Evolutionary conservation across 1,140 invertebrate genomes (phyloP).

Genomic region (Eufriesea mexicana): DNA sequence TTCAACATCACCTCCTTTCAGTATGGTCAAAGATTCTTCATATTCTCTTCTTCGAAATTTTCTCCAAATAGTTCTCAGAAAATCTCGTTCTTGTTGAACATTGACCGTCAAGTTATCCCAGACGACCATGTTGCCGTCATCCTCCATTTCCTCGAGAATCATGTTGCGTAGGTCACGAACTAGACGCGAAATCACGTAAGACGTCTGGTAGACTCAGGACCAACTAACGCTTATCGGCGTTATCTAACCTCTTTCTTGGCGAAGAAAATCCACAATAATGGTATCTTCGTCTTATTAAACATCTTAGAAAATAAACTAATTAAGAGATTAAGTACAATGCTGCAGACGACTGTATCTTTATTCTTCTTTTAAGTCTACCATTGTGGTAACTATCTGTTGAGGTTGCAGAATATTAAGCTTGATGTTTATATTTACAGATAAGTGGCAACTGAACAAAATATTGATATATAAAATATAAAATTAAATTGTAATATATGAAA

Average conservation of each 20-base stretch:
- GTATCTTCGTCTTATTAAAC: too few species aligned
- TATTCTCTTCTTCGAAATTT: background rate
- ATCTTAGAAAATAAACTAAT: background rate
- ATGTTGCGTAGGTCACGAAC: background rate
- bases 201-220: background rate
- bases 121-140: conserved; percentile 1
- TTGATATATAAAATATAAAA: too few species aligned
- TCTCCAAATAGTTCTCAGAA: background rate
- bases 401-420: too few species aligned
- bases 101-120: conserved; percentile 49
- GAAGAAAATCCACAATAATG: background rate
- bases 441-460: too few species aligned
- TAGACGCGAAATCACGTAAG: background rate
- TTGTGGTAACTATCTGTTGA: background rate
- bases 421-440: too few species aligned
- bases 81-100: background rate
- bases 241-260: conserved; percentile 40
- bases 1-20: conserved; percentile 37
- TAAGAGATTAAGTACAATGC: background rate
- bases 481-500: too few species aligned
- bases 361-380: background rate
- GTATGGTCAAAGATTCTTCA: conserved; percentile 10
- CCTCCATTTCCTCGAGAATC: background rate
- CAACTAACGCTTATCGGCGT: conserved; percentile 22
- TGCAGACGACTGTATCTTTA: background rate